Evolutionary conservation across 2,888 invertebrate genomes (phyloP), one percentile per base, ranked within the genome.

Genomic region (Acleris emargana): DNA sequence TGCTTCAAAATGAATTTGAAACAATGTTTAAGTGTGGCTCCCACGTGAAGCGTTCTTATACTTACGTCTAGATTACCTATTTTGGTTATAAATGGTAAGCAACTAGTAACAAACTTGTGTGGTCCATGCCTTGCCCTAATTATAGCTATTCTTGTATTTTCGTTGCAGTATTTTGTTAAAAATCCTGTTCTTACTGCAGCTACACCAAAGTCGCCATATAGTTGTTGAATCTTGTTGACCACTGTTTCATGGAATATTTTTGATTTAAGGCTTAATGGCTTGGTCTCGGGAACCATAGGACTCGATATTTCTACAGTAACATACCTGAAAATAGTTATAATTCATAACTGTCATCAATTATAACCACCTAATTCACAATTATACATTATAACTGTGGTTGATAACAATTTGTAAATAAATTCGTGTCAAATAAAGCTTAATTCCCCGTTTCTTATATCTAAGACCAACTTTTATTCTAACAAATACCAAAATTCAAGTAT

Each of bases 11-110:
- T 94, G 78, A 95, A 96, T 72, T 94, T 94, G 78, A 96, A 96
- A 84, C 97, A 96, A 71, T 97, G 96, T 83, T 95, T 95, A 60
- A 97, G 91, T 17, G 97, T 96, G 3, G 97, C 97, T 22, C 97
- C 96, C 1, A 94, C 93, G 82, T 97, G 96, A 5, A 97, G 82
- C 18, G 95, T 96, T 58, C 93, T 93, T 25, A 96, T 82, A 60
- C 87, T 91, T 0, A 96, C 95, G 58, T 89, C 86, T 69, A 94
- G 90, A 28, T 94, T 94, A 11, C 94, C 95, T 50, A 97, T 89
- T 76, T 93, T 91, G n/a, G 93, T 95, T 58, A 97, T 93, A 72
- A 95, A 93, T 16, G 97, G 96, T 70, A 97, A 76, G 67, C 93
- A 88, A 77, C 95, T 95, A 0, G 95, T 90, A 0, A 97, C 91